These are phyloP conservation scores for Aphelocoma californica DNA, from an alignment of 2,797 vertebrate genomes.

Conservation along the genomic window DNA sequence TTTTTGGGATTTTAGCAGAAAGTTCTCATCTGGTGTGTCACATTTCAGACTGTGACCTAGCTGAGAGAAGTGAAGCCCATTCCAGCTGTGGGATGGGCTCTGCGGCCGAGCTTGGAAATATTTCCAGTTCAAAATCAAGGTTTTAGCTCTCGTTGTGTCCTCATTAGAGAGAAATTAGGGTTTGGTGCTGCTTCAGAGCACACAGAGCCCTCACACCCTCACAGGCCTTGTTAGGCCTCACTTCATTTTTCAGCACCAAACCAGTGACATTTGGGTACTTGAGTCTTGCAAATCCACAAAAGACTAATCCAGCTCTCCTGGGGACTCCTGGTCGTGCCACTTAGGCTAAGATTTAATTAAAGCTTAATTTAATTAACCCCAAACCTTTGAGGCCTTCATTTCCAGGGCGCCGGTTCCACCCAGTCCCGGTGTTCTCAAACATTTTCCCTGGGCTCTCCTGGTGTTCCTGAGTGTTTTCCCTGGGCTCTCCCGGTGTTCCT, in stretches of 20 bases:
- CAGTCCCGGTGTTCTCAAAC: fast-evolving
- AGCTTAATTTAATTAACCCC: not conserved
- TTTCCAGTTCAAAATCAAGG: not conserved
- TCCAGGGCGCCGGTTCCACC: fast-evolving
- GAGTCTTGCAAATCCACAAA: not conserved
- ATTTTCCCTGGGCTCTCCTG: fast-evolving
- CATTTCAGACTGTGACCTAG: not conserved
- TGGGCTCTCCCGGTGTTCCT: too few species aligned
- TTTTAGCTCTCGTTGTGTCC: not conserved
- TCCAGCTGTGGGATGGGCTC: not conserved
- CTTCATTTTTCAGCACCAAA: too few species aligned
- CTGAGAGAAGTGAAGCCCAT: not conserved
- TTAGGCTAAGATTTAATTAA: not conserved
- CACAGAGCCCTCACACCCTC: not conserved
- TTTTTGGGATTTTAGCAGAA: not conserved
- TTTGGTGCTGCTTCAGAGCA: too few species aligned
- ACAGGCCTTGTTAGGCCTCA: not conserved
- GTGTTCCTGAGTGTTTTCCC: not conserved
- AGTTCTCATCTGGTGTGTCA: not conserved
- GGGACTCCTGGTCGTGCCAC: not conserved
- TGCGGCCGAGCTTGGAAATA: not conserved
- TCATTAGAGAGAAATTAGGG: not conserved
- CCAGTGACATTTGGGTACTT: not conserved
- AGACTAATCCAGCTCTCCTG: not conserved
- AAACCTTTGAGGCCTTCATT: not conserved